Conservation (phyloP, 2,797 vertebrate species). For the Loriculus beryllinus region DNA sequence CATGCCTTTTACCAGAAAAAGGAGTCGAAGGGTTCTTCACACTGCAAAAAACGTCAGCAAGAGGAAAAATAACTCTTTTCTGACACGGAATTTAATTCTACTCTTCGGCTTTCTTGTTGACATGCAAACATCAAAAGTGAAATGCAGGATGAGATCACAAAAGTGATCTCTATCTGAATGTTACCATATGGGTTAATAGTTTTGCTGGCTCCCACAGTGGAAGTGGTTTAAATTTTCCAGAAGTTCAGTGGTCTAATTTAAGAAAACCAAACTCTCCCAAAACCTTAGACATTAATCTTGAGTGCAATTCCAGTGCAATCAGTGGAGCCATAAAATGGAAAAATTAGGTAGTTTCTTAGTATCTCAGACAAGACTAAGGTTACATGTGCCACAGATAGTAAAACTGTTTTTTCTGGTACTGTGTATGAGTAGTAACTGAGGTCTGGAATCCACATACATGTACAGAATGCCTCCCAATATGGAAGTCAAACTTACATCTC, state of each 20-base stretch:
- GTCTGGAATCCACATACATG: not conserved
- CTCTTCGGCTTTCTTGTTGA: slow-evolving; percentile 10
- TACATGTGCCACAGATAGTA: not conserved
- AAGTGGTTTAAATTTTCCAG: slow-evolving; percentile 36
- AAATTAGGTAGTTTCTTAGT: not conserved
- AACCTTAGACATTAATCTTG: not conserved
- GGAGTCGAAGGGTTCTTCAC: not conserved
- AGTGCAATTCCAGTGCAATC: not conserved
- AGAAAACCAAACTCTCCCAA: not conserved
- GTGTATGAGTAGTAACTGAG: not conserved
- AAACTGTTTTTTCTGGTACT: not conserved
- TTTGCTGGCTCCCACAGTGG: not conserved
- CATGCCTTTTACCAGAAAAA: not conserved
- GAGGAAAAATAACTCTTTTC: not conserved
- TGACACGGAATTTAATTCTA: not conserved
- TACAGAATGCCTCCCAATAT: not conserved
- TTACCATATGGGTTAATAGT: slow-evolving; percentile 42
- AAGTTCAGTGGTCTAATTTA: slow-evolving; percentile 6
- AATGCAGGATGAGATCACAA: slow-evolving; percentile 37
- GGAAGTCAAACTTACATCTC: not conserved
- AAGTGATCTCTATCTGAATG: slow-evolving; percentile 43
- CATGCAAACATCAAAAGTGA: not conserved
- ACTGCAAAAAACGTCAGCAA: not conserved
- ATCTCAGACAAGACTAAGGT: not conserved
- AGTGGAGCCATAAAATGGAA: not conserved